Base-by-base conservation (phyloP, 2,797 vertebrate genomes). In the Eurystomus glaucurus region DNA sequence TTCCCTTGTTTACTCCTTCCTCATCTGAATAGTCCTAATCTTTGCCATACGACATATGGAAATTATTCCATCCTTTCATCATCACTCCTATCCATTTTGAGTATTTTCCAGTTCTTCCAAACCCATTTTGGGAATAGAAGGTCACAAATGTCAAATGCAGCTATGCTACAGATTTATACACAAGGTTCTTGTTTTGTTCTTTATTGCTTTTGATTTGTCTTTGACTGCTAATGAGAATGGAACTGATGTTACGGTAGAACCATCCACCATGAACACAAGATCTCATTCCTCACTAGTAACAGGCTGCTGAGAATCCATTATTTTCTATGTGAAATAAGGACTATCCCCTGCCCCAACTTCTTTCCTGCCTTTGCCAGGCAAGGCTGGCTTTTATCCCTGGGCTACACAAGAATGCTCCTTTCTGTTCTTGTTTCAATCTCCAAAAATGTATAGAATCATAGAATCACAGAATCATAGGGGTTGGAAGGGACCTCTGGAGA, bases 271-370 rank as follows among this genome's bases (percentile, higher is more conserved):
- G 72, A 9, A 69, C 0, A 58, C 28, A 48, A 7, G 9, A 37
- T 50, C 28, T 79, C 31, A 26, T 13, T 94, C 35, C 55, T 54
- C 33, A 54, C n/a, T 52, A 39, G n/a, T 31, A 80, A 72, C 4
- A 39, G 41, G 10, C 11, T 3, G 17, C n/a, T 50, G 12, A 64
- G 11, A 78, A 29, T 11, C 16, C 46, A 41, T 9, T 0, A 1
- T 54, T 76, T 79, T 69, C 39, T 22, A 19, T 14, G 21, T 28
- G 31, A 90, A 88, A 77, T 31, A 69, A 46, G 23, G 26, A 85
- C 66, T 82, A 69, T n/a, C 1, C 14, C 28, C 7, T 0, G 0
- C 5, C 1, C 15, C 46, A 82, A 57, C 28, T 0, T 2, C 46
- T 29, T 33, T 88, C 22, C 18, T 0, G 41, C 41, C 41, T 41